Percentiles rank a stretch among this genome's conserved stretches.
phyloP scores from a whole-genome alignment of 2,888 invertebrate species.

The Sericinus montela region DNA sequence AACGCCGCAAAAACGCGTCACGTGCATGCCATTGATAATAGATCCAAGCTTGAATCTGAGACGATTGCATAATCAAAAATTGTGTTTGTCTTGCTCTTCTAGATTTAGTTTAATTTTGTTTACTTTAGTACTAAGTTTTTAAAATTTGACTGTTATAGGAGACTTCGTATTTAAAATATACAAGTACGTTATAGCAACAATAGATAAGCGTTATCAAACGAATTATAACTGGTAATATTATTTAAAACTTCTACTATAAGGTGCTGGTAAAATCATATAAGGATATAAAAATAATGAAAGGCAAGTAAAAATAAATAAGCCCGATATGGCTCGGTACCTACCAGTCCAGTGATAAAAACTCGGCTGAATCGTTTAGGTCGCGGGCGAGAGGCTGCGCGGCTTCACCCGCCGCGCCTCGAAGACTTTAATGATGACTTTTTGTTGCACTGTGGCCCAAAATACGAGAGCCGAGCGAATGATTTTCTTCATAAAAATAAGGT shows the following conservation, averaged over 20 bases:
- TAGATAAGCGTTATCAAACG: background rate
- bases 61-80: constrained; percentile 37
- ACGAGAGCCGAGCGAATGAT: constrained; percentile 33
- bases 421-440: constrained; percentile 76
- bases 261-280: constrained; percentile 24
- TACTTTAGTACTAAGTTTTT: too few relatives aligned
- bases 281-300: constrained; percentile 33
- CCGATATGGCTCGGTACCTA: constrained; percentile 63
- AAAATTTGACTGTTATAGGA: too few relatives aligned
- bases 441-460: constrained; percentile 44
- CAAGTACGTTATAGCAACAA: too few relatives aligned
- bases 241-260: constrained; percentile 21
- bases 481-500: constrained; percentile 13
- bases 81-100: constrained; percentile 15
- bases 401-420: constrained; percentile 64
- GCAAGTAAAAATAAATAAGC: constrained; percentile 58
- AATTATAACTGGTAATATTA: constrained; percentile 20
- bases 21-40: constrained; percentile 64
- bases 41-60: constrained; percentile 40
- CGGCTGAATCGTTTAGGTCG: constrained; percentile 64
- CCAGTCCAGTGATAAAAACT: constrained; percentile 61
- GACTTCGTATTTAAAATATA: too few relatives aligned
- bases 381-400: constrained; percentile 56
- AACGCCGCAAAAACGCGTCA: constrained; percentile 39
- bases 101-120: too few relatives aligned